Evolutionary conservation across 2,113 vertebrate genomes (phyloP).

Genomic region (Lophotis ruficrista): DNA sequence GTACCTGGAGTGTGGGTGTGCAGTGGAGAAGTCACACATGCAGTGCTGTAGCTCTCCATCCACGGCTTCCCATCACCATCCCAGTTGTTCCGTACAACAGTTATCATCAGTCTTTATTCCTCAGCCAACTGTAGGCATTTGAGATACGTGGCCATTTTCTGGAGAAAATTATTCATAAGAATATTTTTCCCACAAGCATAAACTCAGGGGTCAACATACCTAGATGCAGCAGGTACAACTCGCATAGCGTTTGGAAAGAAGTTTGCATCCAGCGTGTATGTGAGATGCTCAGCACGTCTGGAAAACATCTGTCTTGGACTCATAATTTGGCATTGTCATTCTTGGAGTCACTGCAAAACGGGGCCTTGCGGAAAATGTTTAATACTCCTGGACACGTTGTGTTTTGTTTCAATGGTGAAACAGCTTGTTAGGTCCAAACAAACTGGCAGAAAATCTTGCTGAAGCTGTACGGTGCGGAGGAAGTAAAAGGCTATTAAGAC

Average conservation of each 20-base stretch:
- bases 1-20: not conserved
- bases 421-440: slow-evolving; percentile 17
- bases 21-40: fast-evolving
- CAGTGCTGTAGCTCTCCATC: not conserved
- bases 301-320: not conserved
- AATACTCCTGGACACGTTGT: not conserved
- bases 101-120: not conserved
- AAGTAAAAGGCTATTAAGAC: not conserved
- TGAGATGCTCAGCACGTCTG: not conserved
- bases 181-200: not conserved
- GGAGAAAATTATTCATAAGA: not conserved
- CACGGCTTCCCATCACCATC: not conserved
- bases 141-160: not conserved
- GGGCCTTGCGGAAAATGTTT: not conserved
- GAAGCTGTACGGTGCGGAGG: not conserved
- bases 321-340: not conserved
- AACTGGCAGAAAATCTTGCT: slow-evolving; percentile 6
- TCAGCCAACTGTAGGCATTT: not conserved
- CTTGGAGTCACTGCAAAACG: not conserved
- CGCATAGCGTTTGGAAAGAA: not conserved
- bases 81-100: fast-evolving
- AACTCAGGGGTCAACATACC: not conserved
- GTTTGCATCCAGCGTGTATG: fast-evolving
- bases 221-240: not conserved
- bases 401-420: slow-evolving; percentile 11